Evolutionary conservation across 2,888 invertebrate genomes (phyloP), one percentile per base, ranked within the genome.

Genomic region (Bugulina stolonifera): DNA sequence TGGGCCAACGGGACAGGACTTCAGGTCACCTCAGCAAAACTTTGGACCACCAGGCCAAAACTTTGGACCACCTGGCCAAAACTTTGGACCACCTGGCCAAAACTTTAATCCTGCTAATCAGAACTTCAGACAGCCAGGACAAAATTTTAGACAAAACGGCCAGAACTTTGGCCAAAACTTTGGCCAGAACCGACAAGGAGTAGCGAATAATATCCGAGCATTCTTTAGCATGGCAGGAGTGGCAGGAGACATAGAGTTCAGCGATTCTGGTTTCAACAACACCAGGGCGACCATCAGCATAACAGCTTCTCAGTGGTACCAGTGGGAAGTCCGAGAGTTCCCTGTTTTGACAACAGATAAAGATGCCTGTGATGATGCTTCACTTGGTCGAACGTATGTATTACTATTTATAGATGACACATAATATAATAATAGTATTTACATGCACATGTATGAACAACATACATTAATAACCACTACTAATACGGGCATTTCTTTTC

Each of bases 221-320:
- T 64, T 25, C 64, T 64, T 64, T 32, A 64, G 27, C 64, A 64
- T 64, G 64, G 22, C 64, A 18, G 64, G 64, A 29, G 64, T 64
- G 5, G 25, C 22, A 32, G 64, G 64, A 14, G 22, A 25, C n/a
- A 27, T 64, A 2, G 29, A 64, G 64, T 64, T 64, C 32, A 64
- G 32, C 1, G 32, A 27, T 29, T 27, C 22, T 25, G 32, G 32
- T 32, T 25, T 14, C 29, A 25, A 27, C 32, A 1, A 27, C 2
- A 64, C 64, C 18, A 3, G 32, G 5, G 64, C 64, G 5, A 32
- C 5, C 5, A 64, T 64, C 22, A 25, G 27, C 32, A 34, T 64
- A 14, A 32, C 22, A 29, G 32, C 27, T 25, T 14, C 22, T 27
- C 27, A 25, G n/a, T 64, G 29, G 64, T 64, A 32, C n/a, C 64